These are phyloP conservation scores for Mormoops blainvillei DNA, from an alignment of 2,113 vertebrate species.

Conservation along the genomic window DNA sequence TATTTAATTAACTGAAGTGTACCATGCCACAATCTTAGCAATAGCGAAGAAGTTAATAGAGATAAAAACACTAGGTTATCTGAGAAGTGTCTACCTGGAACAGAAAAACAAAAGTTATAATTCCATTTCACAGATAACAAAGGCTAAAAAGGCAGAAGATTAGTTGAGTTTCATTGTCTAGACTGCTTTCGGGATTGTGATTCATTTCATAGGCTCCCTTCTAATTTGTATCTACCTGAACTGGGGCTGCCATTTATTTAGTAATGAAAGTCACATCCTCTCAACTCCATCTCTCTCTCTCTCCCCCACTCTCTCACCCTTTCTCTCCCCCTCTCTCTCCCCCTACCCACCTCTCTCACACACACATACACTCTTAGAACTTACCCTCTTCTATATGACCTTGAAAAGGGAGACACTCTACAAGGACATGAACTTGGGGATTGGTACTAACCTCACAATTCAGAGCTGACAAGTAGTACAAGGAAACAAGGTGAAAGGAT, in stretches of 20 bases:
- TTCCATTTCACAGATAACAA: background rate
- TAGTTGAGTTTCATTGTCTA: background rate
- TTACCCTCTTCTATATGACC: background rate
- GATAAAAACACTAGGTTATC: background rate
- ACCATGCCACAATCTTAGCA: background rate
- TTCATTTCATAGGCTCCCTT: background rate
- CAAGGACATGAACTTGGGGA: background rate
- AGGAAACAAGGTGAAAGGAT: background rate
- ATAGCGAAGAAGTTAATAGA: background rate
- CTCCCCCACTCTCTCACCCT: background rate
- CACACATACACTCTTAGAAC: background rate
- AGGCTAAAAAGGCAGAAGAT: background rate
- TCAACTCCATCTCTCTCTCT: background rate
- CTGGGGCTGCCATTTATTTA: background rate
- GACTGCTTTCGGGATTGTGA: background rate
- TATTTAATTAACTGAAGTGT: background rate
- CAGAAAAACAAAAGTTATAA: background rate
- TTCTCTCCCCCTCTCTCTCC: background rate
- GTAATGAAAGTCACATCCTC: background rate
- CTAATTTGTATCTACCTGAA: background rate
- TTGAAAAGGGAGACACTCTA: background rate
- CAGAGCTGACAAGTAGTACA: background rate
- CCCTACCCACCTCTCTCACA: background rate
- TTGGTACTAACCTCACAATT: background rate
- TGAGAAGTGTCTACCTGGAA: background rate